These are phyloP conservation scores for Macquaria ambigua DNA, from an alignment of 2,113 vertebrate species.

Conservation along the genomic window DNA sequence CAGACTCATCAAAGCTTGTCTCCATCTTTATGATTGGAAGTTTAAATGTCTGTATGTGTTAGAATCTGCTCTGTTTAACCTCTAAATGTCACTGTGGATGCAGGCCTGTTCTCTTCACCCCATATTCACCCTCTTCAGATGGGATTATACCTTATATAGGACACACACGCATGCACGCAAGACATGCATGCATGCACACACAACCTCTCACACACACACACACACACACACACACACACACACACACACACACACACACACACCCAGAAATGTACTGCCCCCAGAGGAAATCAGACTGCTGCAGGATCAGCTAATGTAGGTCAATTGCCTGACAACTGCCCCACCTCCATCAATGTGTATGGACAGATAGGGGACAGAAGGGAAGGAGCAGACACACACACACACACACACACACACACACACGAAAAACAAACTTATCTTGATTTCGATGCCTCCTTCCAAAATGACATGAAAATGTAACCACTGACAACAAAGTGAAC, in stretches of 20 bases:
- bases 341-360: slow-evolving; percentile 45
- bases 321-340: slow-evolving; percentile 63
- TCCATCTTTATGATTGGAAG: neutral
- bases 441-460: neutral
- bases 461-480: neutral
- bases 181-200: slow-evolving; percentile 3
- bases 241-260: slow-evolving; percentile 2
- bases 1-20: neutral
- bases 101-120: slow-evolving; percentile 18
- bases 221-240: neutral
- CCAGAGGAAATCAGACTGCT: slow-evolving; percentile 64
- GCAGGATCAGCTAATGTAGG: slow-evolving; percentile 69
- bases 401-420: neutral
- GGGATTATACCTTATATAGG: slow-evolving; percentile 29
- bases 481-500: neutral
- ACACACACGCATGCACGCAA: slow-evolving; percentile 33
- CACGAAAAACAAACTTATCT: neutral
- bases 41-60: slow-evolving; percentile 10
- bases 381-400: slow-evolving; percentile 4
- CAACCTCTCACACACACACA: slow-evolving; percentile 13
- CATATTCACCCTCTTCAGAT: slow-evolving; percentile 2
- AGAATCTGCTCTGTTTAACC: slow-evolving; percentile 29
- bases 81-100: slow-evolving; percentile 61
- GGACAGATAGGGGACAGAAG: slow-evolving; percentile 49
- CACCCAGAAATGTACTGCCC: slow-evolving; percentile 45